Evolutionary conservation across 2,797 vertebrate genomes (phyloP).

Genomic region (Salarias fasciatus): DNA sequence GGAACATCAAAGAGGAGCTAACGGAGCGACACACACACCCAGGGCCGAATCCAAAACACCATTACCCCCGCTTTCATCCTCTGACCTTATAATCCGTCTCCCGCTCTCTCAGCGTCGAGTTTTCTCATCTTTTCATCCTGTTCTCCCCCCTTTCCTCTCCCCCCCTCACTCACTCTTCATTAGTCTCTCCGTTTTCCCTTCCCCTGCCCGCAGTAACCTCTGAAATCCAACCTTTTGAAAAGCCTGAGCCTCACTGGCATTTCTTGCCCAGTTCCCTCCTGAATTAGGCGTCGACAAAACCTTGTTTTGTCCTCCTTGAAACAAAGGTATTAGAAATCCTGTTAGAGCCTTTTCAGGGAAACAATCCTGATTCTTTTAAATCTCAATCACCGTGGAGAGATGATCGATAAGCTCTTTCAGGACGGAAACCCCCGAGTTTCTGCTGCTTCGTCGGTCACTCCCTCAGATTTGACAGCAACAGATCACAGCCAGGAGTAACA

Average conservation of each 20-base stretch:
- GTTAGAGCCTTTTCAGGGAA: constrained; percentile 33
- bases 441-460: no score
- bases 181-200: constrained; percentile 27
- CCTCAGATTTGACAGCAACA: neutral
- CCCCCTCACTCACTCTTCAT: constrained; percentile 18
- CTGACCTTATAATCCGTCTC: constrained; percentile 47
- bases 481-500: constrained; percentile 6
- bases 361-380: constrained; percentile 53
- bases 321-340: constrained; percentile 32
- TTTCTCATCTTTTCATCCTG: neutral
- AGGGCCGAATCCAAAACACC: constrained; percentile 40
- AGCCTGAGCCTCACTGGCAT: constrained; percentile 59
- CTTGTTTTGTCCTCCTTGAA: constrained; percentile 30
- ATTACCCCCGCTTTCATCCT: constrained; percentile 8
- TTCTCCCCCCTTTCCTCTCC: constrained; percentile 2
- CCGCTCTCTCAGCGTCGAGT: constrained; percentile 22
- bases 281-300: constrained; percentile 37
- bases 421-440: neutral
- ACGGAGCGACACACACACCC: constrained; percentile 33
- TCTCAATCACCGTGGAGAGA: constrained; percentile 41
- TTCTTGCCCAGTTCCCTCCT: constrained; percentile 43
- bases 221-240: constrained; percentile 45
- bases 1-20: constrained; percentile 37
- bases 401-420: constrained; percentile 32
- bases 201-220: constrained; percentile 39